Conservation (phyloP, 2,113 vertebrate genomes). For the Hylia prasina region DNA sequence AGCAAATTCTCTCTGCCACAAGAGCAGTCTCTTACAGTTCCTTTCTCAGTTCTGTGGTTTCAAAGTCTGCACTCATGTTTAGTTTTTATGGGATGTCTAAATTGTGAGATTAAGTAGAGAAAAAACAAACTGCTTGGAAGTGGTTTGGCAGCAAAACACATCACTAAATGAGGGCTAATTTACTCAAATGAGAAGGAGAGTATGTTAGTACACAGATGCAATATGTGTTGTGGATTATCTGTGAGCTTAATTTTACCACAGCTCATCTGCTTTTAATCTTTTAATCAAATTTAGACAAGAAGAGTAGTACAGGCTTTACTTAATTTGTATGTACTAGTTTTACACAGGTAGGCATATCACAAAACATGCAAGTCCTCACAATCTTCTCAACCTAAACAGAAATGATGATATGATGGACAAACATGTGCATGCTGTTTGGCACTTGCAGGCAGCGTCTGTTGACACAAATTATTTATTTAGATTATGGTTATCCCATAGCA, state of each 20-base stretch:
- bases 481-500: rapidly evolving
- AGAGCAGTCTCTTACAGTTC: neutral
- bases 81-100: neutral
- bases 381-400: neutral
- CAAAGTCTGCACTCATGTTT: neutral
- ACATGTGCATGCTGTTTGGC: neutral
- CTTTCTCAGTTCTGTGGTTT: neutral
- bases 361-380: neutral
- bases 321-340: neutral
- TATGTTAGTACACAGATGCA: neutral
- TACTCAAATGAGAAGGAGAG: neutral
- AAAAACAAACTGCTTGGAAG: slow-evolving; percentile 6
- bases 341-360: neutral
- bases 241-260: neutral
- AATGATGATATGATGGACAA: neutral
- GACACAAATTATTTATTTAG: neutral
- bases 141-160: neutral
- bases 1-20: neutral
- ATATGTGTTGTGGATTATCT: neutral
- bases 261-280: neutral
- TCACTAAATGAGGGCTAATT: slow-evolving; percentile 16
- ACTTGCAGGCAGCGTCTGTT: neutral
- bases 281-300: neutral
- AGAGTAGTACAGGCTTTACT: neutral
- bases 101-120: neutral